A percentile compares a stretch with the other conserved stretches of the same genome.
Evolutionary conservation across 2,113 vertebrate genomes (phyloP).

Genomic region (Cariama cristata): DNA sequence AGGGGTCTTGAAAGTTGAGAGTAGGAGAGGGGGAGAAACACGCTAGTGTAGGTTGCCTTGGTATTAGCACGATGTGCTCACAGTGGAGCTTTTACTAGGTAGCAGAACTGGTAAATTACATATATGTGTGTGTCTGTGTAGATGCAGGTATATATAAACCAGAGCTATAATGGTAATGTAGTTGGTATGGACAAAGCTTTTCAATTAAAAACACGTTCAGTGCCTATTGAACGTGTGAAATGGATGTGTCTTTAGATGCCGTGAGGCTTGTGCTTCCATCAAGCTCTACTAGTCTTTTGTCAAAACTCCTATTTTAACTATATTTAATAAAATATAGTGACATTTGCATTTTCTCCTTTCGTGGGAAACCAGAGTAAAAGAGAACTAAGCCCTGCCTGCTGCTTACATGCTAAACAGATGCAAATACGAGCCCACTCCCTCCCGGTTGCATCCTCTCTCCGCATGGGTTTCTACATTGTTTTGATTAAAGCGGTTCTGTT

Average conservation of each 20-base stretch:
- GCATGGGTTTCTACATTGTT: conserved; percentile 40
- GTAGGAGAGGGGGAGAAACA: neutral
- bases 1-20: neutral
- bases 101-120: neutral
- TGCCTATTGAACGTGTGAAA: neutral
- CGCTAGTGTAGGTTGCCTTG: neutral
- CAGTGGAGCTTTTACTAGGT: neutral
- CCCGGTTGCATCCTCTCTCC: neutral
- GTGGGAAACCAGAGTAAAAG: neutral
- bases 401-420: conserved; percentile 24
- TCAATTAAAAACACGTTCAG: neutral
- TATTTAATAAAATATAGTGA: neutral
- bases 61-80: neutral
- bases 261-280: neutral
- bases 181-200: neutral
- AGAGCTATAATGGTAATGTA: neutral
- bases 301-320: neutral
- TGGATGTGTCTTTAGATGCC: neutral
- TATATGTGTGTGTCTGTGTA: neutral
- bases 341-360: neutral
- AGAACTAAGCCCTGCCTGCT: neutral
- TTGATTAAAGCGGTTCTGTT: conserved; percentile 29
- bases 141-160: neutral
- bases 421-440: conserved; percentile 28
- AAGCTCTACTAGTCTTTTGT: neutral